Conservation (phyloP, 2,113 vertebrate genomes). For the Salvelinus alpinus region DNA sequence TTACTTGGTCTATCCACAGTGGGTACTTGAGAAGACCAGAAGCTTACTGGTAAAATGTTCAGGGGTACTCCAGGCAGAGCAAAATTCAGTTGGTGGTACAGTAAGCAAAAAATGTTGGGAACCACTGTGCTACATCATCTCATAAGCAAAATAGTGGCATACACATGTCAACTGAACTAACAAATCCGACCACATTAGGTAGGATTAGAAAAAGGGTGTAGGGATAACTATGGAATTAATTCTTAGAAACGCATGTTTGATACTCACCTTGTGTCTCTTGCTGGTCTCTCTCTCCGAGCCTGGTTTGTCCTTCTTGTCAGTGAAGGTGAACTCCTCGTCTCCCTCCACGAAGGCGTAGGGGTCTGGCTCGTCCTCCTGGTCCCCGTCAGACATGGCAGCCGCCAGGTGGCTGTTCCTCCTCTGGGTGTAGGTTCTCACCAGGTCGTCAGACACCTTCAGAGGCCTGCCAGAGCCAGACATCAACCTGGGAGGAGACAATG, state of each 20-base stretch:
- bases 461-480: slow-evolving; percentile 86
- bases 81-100: too few relatives aligned
- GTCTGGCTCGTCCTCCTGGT: slow-evolving; percentile 85
- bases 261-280: slow-evolving; percentile 90
- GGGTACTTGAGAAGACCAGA: too few relatives aligned
- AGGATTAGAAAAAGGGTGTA: too few relatives aligned
- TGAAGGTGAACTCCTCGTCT: slow-evolving; percentile 91
- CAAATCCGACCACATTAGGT: background rate
- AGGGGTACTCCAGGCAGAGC: too few relatives aligned
- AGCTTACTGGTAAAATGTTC: too few relatives aligned
- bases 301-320: slow-evolving; percentile 90
- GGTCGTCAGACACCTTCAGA: slow-evolving; percentile 93
- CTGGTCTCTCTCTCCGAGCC: slow-evolving; percentile 83
- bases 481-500: slow-evolving; percentile 70
- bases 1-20: too few relatives aligned
- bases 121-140: too few relatives aligned
- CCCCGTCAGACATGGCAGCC: slow-evolving; percentile 77
- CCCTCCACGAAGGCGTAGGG: slow-evolving; percentile 94
- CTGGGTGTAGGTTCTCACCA: slow-evolving; percentile 86
- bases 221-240: too few relatives aligned
- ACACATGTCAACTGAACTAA: background rate
- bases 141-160: too few relatives aligned
- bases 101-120: too few relatives aligned
- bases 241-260: background rate
- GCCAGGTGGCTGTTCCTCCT: slow-evolving; percentile 88